Evolutionary conservation across 2,113 vertebrate genomes (phyloP).

Genomic region (Austrofundulus limnaeus): DNA sequence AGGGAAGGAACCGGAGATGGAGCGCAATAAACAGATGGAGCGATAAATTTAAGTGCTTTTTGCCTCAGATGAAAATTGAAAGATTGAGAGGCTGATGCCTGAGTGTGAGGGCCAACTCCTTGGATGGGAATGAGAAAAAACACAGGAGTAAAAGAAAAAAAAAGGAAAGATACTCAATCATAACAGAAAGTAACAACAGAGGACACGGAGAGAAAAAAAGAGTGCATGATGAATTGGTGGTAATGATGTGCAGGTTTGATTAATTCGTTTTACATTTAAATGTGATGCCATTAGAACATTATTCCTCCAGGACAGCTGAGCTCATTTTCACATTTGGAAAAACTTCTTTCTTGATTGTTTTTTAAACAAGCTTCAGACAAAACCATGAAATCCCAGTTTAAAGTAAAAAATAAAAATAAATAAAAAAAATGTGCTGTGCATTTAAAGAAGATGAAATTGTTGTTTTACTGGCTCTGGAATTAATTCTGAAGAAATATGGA

Average conservation of each 20-base stretch:
- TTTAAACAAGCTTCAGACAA: too few relatives aligned
- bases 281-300: constrained; percentile 19
- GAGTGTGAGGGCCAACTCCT: constrained; percentile 18
- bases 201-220: constrained; percentile 10
- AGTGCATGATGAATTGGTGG: constrained; percentile 11
- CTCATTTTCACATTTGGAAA: too few relatives aligned
- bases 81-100: constrained; percentile 49
- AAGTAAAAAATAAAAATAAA: too few relatives aligned
- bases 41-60: constrained; percentile 68
- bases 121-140: constrained; percentile 9
- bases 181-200: constrained; percentile 9
- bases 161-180: not conserved
- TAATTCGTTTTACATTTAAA: constrained; percentile 46
- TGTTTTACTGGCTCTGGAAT: too few relatives aligned
- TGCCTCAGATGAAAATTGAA: constrained; percentile 56
- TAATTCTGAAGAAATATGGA: too few relatives aligned
- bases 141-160: constrained; percentile 2
- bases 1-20: constrained; percentile 40
- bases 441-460: too few relatives aligned
- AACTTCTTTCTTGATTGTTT: too few relatives aligned
- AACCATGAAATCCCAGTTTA: too few relatives aligned
- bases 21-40: constrained; percentile 62
- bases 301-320: too few relatives aligned
- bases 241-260: constrained; percentile 28
- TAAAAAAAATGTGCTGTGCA: too few relatives aligned